A percentile compares a stretch with the other conserved stretches of the same genome.
These are phyloP conservation scores for Dryoscopus gambensis DNA, from an alignment of 2,113 vertebrate species.

Conservation along the genomic window DNA sequence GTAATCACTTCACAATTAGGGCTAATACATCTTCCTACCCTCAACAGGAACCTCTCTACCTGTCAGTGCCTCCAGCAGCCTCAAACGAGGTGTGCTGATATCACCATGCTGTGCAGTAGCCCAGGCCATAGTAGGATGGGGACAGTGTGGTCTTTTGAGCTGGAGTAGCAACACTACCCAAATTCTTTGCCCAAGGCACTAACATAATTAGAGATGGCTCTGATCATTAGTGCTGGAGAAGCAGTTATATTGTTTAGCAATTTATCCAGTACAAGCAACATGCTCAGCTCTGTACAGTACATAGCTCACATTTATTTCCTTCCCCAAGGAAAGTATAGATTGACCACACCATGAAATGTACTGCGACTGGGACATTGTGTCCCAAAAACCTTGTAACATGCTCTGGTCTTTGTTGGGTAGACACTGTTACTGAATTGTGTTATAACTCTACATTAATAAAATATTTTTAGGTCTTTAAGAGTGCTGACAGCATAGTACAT, in stretches of 20 bases:
- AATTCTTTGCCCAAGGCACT: conserved; percentile 16
- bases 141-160: not conserved
- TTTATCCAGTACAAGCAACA: conserved; percentile 29
- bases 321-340: conserved; percentile 33
- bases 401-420: not conserved
- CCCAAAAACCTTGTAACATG: not conserved
- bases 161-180: not conserved
- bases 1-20: conserved; percentile 16
- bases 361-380: not conserved
- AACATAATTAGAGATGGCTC: conserved; percentile 10
- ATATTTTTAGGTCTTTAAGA: not conserved
- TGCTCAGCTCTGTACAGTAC: conserved; percentile 1
- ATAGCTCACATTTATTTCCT: conserved; percentile 2
- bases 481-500: not conserved
- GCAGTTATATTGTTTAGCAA: conserved; percentile 52
- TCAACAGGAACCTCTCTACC: not conserved
- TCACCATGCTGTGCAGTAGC: rapidly evolving
- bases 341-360: conserved; percentile 9
- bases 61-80: not conserved
- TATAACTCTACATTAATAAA: not conserved
- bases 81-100: rapidly evolving
- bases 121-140: not conserved
- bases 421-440: not conserved
- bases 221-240: conserved; percentile 13
- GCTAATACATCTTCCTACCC: not conserved